Conservation (phyloP, 1,140 invertebrate species). For the Lanistes nyassanus region DNA sequence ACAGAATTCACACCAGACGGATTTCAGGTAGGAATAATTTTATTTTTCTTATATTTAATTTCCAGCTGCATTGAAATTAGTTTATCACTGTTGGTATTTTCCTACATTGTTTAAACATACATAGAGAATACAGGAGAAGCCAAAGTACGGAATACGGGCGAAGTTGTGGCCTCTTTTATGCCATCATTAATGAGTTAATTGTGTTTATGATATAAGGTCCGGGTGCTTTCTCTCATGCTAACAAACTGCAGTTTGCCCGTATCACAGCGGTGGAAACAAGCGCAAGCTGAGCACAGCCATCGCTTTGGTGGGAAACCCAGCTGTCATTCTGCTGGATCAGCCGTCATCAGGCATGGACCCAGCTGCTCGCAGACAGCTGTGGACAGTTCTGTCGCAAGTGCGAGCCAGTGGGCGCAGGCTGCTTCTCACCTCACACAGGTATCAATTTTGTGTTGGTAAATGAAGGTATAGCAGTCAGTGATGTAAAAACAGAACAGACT, state of each 20-base stretch:
- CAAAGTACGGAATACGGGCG: too few relatives aligned
- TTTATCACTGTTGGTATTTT: too few relatives aligned
- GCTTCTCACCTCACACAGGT: slow-evolving; percentile 66
- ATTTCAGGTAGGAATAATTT: too few relatives aligned
- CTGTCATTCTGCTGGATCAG: slow-evolving; percentile 71
- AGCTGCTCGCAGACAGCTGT: slow-evolving; percentile 66
- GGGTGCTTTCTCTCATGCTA: neutral
- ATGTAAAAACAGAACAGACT: neutral
- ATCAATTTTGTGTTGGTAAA: slow-evolving; percentile 1
- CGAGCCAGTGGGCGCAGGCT: slow-evolving; percentile 59
- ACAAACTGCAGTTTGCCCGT: neutral
- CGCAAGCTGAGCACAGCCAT: slow-evolving; percentile 94
- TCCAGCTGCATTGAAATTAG: too few relatives aligned
- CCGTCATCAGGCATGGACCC: slow-evolving; percentile 70
- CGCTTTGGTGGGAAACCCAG: slow-evolving; percentile 76
- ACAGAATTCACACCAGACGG: too few relatives aligned
- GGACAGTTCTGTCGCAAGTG: slow-evolving; percentile 64
- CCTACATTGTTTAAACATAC: too few relatives aligned
- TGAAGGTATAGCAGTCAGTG: neutral
- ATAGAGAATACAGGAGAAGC: too few relatives aligned
- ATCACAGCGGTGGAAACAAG: slow-evolving; percentile 81
- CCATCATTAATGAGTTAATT: neutral
- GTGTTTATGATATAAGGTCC: neutral
- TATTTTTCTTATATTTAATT: too few relatives aligned
- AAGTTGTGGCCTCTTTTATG: neutral